Evolutionary conservation across 1,140 invertebrate species (phyloP).

Genomic region (Anastrepha obliqua): DNA sequence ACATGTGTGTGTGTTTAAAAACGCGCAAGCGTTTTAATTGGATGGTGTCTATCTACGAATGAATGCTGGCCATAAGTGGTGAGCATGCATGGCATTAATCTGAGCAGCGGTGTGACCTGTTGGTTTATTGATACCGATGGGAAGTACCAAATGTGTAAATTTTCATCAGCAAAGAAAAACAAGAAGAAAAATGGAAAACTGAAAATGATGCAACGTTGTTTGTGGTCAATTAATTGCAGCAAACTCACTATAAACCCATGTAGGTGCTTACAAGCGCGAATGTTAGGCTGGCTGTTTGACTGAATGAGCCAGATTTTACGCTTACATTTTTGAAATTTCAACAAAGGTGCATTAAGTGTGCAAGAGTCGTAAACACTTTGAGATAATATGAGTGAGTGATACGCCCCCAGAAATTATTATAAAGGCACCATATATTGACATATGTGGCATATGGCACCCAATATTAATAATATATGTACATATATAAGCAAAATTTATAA

Average conservation of each 20-base stretch:
- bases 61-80: neutral
- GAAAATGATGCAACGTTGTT: neutral
- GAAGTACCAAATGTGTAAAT: neutral
- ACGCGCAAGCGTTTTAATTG: neutral
- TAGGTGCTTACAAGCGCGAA: neutral
- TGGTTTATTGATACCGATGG: no score
- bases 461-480: no score
- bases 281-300: neutral
- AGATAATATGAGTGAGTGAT: neutral
- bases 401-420: no score
- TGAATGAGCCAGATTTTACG: neutral
- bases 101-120: neutral
- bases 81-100: neutral
- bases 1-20: neutral
- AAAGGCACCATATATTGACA: no score
- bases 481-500: no score
- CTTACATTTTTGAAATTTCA: neutral
- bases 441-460: no score
- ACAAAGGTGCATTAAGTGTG: neutral
- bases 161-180: neutral
- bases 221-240: constrained; percentile 34
- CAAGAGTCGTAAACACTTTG: neutral
- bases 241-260: no score
- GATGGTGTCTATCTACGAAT: neutral
- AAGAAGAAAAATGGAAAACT: neutral